Evolutionary conservation across 2,888 invertebrate species (phyloP), one percentile per base, ranked within the genome.

Genomic region (Cyclophora punctaria): DNA sequence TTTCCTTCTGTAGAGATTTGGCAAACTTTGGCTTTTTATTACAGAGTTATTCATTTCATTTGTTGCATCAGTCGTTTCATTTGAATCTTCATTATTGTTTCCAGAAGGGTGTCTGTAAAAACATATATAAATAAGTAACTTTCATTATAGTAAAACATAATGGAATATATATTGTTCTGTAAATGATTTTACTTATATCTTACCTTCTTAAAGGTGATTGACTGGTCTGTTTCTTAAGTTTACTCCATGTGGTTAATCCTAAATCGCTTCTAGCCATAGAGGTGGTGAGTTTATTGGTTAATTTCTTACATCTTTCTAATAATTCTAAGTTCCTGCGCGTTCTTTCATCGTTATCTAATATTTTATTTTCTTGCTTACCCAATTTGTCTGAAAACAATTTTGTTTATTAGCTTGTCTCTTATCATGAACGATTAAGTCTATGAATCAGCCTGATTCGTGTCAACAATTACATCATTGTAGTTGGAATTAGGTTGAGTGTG

Each of bases 221-320:
- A 77, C 90, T 90, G 69, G 90, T 91, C 71, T 93, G 92, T 75
- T 92, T 92, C 84, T 94, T 94, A 71, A 96, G 89, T 78, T 95
- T 95, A 83, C 95, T 95, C 94, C 96, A 96, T 45, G 96, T 95
- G 61, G 96, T 96, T 82, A 95, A 94, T 64, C 94, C 94, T 69
- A 95, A 94, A 80, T 96, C 96, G 53, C 96, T 96, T 75, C 94
- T 93, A 56, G 94, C 94, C 96, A 96, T 96, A 64, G 95, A 94
- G 58, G 92, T 90, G 68, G 94, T 93, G 78, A 93, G 73, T 74
- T 83, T 85, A 80, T 81, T 80, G 47, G 88, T 88, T 77, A 88
- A 63, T 76, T 82, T 85, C 74, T 87, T 87, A 86, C 88, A 88
- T 79, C 85, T 80, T 58, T 87, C 85, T 83, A 88, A 77, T 80